phyloP scores from a whole-genome alignment of 2,797 vertebrate species.

The Gallinago nigripennis region DNA sequence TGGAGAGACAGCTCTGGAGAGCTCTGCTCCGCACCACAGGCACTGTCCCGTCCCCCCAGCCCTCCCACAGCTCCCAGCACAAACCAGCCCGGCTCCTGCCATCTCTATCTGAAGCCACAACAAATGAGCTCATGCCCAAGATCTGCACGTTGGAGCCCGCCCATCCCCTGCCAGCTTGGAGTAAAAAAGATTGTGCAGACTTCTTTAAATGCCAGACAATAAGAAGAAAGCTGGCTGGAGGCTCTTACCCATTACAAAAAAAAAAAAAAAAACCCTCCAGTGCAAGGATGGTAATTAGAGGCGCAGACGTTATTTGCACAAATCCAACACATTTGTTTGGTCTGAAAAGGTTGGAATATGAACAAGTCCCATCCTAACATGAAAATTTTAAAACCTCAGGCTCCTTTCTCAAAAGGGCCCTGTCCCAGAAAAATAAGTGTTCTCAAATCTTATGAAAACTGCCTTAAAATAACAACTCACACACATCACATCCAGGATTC shows the following conservation, averaged over 20 bases:
- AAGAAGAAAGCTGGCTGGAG: slow-evolving; percentile 23
- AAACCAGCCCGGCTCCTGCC: slow-evolving; percentile 6
- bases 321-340: slow-evolving; percentile 46
- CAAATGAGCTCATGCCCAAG: slow-evolving; percentile 9
- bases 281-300: background rate
- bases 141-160: background rate
- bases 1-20: background rate
- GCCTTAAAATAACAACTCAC: background rate
- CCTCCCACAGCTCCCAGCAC: background rate
- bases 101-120: background rate
- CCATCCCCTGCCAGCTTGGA: background rate
- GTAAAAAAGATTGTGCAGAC: background rate
- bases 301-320: slow-evolving; percentile 30
- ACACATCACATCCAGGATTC: background rate
- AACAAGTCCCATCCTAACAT: background rate
- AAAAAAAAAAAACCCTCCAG: background rate
- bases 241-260: background rate
- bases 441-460: background rate
- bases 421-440: background rate
- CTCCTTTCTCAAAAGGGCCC: background rate
- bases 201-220: slow-evolving; percentile 24
- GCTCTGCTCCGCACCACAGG: background rate
- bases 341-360: slow-evolving; percentile 42
- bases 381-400: background rate
- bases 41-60: background rate